phyloP scores from a whole-genome alignment of 2,888 invertebrate genomes.

The Pachymerium ferrugineum region DNA sequence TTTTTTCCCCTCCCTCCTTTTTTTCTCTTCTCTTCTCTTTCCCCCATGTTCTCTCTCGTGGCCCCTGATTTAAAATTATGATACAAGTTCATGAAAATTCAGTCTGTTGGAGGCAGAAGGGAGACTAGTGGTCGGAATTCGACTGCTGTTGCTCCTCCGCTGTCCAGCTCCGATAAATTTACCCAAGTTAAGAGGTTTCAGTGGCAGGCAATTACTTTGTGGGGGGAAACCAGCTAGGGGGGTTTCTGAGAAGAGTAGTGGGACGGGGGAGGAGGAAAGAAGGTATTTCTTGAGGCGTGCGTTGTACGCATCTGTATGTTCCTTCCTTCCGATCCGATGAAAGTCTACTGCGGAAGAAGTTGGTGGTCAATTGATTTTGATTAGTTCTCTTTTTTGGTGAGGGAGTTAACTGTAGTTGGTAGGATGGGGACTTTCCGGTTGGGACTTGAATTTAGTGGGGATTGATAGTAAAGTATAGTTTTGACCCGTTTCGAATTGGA shows the following conservation, averaged over 20 bases:
- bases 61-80: conserved; percentile 32
- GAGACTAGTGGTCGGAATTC: conserved; percentile 19
- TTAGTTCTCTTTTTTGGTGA: too few species aligned
- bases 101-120: conserved; percentile 11
- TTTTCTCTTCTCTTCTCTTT: neutral
- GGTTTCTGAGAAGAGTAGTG: neutral
- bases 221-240: neutral
- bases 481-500: too few species aligned
- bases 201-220: conserved; percentile 33
- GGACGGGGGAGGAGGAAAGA: neutral
- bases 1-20: neutral
- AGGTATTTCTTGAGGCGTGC: too few species aligned
- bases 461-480: too few species aligned
- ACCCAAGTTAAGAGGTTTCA: conserved; percentile 32
- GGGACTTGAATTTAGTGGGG: too few species aligned
- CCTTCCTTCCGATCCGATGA: too few species aligned
- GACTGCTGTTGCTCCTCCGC: conserved; percentile 22
- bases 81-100: conserved; percentile 33
- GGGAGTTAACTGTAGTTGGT: too few species aligned
- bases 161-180: conserved; percentile 27
- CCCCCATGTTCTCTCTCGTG: conserved; percentile 10
- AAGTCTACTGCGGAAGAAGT: too few species aligned
- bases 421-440: too few species aligned
- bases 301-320: too few species aligned
- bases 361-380: too few species aligned